Evolutionary conservation across 2,888 invertebrate species (phyloP), one percentile per base, ranked within the genome.

Genomic region (Busseola fusca): DNA sequence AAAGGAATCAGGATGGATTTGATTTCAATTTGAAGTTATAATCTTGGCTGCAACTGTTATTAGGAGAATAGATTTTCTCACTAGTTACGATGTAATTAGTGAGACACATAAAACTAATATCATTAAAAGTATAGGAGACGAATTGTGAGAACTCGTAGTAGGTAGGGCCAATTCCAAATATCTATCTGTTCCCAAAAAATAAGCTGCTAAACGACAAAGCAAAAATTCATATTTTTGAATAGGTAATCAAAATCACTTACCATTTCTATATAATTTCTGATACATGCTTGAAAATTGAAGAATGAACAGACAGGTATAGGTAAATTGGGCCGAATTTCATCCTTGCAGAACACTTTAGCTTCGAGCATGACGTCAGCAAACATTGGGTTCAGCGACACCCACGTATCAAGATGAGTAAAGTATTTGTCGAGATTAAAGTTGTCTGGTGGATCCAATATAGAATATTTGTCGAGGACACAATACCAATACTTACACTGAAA

Each of bases 401-500:
- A 94, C 57, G 87, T 86, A 54, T 92, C 90, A 0, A 94, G 85
- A 73, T 94, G 93, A 0, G 50, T 63, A 57, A 78, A 92, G 69
- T 91, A 93, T 78, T 89, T 91, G 0, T 89, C 89, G 4, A 87
- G 81, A 42, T 90, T 87, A 3, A 93, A 40, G 0, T 65, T 70
- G 0, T 83, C 82, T 0, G 85, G 78, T 1, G 50, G 0, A 21
- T 78, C 78, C 1, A 93, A 34, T 2, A 94, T 69, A 30, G 79
- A 64, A 65, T 94, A 94, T 80, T 88, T 90, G 1, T 76, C 78
- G 25, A 94, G 78, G 12, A 93, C 72, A 62, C 94, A 94, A 37
- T 54, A 63, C 93, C 93, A 94, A 72, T 90, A 86, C 0, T 79
- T 60, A 63, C 92, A 92, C 94, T 94, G 86, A 70, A 62, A 75